Base-by-base conservation (phyloP, 2,888 invertebrate genomes). In the Heliothis peltigera region DNA sequence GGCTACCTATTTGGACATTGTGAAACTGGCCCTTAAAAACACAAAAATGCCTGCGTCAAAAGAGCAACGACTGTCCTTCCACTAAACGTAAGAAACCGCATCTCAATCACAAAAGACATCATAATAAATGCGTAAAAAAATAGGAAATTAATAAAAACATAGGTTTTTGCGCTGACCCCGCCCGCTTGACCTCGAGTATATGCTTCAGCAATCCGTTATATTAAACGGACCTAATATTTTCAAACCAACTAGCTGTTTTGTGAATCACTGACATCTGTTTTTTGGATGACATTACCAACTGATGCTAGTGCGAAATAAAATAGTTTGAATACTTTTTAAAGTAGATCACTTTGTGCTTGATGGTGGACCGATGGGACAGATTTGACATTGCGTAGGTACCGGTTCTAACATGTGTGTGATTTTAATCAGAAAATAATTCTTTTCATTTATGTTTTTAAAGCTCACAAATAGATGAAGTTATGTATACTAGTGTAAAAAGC, bases 221-320 rank as follows among this genome's bases (percentile, higher is more conserved):
- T 39, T 22, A 51, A 55, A 42, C 17, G 8, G 21, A 47, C 42
- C 25, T 60, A 22, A 74, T 43, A 73, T 75, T 60, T 52, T 43
- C 15, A 55, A 25, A 47, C n/a, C n/a, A 39, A 47, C 59, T 19
- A 67, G n/a, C 47, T 43, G 18, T 22, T 52, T 18, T 19, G 12
- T 69, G 51, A 70, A 21, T 70, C 75, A 74, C 15, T 22, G 4
- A 2, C 55, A 70, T 70, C 42, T 70, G 68, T 18, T 68, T 54
- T 70, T 54, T 46, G n/a, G 57, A 42, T 28, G 15, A 21, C 25
- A 44, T 43, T 52, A 43, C 47, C 25, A 43, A 35, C 17, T 46
- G n/a, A 17, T 43, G 10, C 35, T 42, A 35, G 15, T 44, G 21
- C 7, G 8, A 32, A 32, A 32, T 18, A 19, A 28, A 39, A 39